A percentile compares a stretch with the other conserved stretches of the same genome.
phyloP scores from a whole-genome alignment of 2,888 invertebrate species.

The Perizoma affinitatum region DNA sequence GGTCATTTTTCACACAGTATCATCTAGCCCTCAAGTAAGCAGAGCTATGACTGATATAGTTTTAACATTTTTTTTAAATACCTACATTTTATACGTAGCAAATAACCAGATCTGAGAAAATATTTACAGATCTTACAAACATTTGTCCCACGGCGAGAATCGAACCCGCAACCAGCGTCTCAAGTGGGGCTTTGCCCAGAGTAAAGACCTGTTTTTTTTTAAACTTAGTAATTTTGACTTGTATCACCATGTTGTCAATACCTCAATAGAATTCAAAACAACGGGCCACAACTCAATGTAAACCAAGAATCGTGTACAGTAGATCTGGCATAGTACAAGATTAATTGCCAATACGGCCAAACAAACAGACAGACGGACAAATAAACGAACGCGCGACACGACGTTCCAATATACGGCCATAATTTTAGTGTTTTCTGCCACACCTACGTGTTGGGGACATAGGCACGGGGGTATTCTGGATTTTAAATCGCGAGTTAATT shows the following conservation, averaged over 20 bases:
- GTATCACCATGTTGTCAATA: conserved; percentile 17
- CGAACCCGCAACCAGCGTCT: too few species aligned
- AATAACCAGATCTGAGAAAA: too few species aligned
- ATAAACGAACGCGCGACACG: conserved; percentile 70
- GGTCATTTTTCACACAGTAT: too few species aligned
- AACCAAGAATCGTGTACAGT: conserved; percentile 39
- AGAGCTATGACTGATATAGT: too few species aligned
- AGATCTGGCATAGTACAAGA: conserved; percentile 59
- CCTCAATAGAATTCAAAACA: conserved; percentile 16
- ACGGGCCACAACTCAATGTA: conserved; percentile 25
- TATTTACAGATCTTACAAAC: too few species aligned
- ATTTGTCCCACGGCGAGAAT: too few species aligned
- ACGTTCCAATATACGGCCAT: conserved; percentile 72
- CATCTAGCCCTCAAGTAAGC: too few species aligned
- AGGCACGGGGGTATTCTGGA: conserved; percentile 55
- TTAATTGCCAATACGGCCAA: conserved; percentile 72
- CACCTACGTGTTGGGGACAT: conserved; percentile 67
- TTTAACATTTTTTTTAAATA: too few species aligned
- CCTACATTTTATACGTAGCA: too few species aligned
- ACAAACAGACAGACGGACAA: conserved; percentile 64
- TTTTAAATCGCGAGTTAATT: background rate
- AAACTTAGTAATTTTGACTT: too few species aligned
- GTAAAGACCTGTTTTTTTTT: too few species aligned
- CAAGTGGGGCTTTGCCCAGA: too few species aligned
- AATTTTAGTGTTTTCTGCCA: conserved; percentile 74